These are phyloP conservation scores for Metacarcinus magister DNA, from an alignment of 2,888 invertebrate genomes.

Conservation along the genomic window DNA sequence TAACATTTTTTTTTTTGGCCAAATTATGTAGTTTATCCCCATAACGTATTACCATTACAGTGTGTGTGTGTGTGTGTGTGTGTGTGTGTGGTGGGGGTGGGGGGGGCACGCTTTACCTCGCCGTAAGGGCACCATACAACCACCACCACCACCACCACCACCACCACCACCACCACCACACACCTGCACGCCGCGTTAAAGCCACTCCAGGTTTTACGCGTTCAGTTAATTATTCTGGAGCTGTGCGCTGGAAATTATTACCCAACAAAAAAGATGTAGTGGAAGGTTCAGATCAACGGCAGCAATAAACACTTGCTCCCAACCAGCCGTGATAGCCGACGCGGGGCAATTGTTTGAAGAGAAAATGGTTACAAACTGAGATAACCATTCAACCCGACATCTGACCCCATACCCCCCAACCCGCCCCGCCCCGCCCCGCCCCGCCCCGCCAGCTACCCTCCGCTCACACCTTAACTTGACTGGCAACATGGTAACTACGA, in stretches of 20 bases:
- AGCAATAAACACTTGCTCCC: conserved; percentile 32
- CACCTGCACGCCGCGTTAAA: neutral
- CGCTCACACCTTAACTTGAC: neutral
- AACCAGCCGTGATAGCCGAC: neutral
- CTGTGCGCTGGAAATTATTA: neutral
- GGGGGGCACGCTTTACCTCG: neutral
- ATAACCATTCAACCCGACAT: neutral
- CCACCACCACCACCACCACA: neutral
- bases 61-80: neutral
- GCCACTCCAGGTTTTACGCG: neutral
- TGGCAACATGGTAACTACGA: neutral
- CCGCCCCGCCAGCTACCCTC: neutral
- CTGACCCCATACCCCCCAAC: neutral
- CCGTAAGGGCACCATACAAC: neutral
- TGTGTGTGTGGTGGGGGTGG: neutral
- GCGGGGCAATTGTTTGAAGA: neutral
- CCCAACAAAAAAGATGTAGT: neutral
- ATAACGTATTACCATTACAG: neutral
- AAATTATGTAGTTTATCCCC: neutral
- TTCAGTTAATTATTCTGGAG: neutral
- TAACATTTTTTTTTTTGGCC: conserved; percentile 18
- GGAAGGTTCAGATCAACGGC: neutral
- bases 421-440: neutral
- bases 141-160: neutral
- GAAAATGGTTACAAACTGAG: neutral